A percentile compares a stretch with the other conserved stretches of the same genome.
Evolutionary conservation across 2,113 vertebrate genomes (phyloP).

Genomic region (Heterocephalus glaber): DNA sequence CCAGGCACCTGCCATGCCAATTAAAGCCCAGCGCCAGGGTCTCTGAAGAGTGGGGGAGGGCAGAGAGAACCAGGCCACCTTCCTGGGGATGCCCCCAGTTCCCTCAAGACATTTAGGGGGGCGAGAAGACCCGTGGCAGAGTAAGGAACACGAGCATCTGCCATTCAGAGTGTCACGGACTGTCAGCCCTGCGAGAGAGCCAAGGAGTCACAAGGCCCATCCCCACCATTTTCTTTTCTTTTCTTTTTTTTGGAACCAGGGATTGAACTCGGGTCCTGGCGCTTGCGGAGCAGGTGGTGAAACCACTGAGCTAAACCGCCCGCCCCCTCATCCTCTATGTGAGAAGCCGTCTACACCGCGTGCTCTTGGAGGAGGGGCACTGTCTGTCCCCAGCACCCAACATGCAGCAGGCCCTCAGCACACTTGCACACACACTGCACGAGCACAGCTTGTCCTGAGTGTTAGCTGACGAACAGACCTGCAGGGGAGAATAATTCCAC

Average conservation of each 20-base stretch:
- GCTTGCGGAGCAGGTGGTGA: no score
- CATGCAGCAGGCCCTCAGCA: neutral
- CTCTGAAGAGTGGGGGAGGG: slow-evolving; percentile 56
- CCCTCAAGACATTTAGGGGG: slow-evolving; percentile 46
- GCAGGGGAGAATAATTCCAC: neutral
- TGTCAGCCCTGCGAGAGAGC: neutral
- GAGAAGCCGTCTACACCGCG: neutral
- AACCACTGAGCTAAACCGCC: no score
- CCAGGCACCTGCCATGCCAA: slow-evolving; percentile 53
- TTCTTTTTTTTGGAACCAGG: no score
- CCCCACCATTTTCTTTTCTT: neutral
- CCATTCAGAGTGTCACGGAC: neutral
- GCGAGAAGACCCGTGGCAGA: slow-evolving; percentile 52
- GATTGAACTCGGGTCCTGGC: no score
- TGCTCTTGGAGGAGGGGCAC: neutral
- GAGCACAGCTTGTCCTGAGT: rapidly evolving
- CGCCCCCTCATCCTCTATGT: no score
- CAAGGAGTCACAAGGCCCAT: neutral
- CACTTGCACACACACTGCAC: neutral
- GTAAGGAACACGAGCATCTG: slow-evolving; percentile 29
- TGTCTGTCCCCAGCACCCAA: neutral
- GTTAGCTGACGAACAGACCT: neutral
- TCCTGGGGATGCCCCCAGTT: slow-evolving; percentile 42
- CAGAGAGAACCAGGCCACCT: slow-evolving; percentile 64
- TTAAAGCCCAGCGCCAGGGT: slow-evolving; percentile 59